Evolutionary conservation across 2,888 invertebrate species (phyloP).

Genomic region (Helobdella robusta): DNA sequence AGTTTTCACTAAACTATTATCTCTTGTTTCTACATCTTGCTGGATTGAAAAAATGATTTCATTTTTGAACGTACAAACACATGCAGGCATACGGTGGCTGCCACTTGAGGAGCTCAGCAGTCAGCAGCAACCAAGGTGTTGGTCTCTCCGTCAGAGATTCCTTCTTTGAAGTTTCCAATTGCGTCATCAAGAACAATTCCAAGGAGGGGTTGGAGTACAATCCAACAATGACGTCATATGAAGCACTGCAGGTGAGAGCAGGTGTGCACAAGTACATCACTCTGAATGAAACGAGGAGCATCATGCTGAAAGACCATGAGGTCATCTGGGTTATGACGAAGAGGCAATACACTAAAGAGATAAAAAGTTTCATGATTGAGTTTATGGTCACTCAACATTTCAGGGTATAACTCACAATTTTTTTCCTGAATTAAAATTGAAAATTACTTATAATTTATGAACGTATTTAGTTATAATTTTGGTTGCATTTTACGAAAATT

Average conservation of each 20-base stretch:
- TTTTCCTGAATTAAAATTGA: neutral
- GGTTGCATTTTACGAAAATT: neutral
- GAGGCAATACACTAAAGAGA: neutral
- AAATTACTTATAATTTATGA: neutral
- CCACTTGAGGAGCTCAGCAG: conserved; percentile 50
- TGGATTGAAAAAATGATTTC: neutral
- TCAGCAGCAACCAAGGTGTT: conserved; percentile 50
- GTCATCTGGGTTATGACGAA: conserved; percentile 23
- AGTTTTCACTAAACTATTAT: neutral
- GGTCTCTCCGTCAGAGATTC: conserved; percentile 75
- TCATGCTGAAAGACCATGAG: conserved; percentile 13
- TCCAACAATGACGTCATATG: conserved; percentile 63
- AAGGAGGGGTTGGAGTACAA: conserved; percentile 83
- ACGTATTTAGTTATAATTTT: neutral
- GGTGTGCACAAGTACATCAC: conserved; percentile 6
- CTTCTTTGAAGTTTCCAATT: conserved; percentile 44
- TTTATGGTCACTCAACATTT: conserved; percentile 12
- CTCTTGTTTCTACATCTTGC: neutral
- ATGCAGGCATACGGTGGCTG: conserved; percentile 57
- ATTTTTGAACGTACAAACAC: neutral
- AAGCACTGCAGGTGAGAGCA: conserved; percentile 41
- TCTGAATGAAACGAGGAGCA: neutral
- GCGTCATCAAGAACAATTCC: conserved; percentile 64
- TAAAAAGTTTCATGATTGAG: conserved; percentile 16
- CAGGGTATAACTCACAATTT: too few species aligned